Evolutionary conservation across 1,140 invertebrate genomes (phyloP), one percentile per base, ranked within the genome.

Genomic region (Lordiphosa clarofinis): DNA sequence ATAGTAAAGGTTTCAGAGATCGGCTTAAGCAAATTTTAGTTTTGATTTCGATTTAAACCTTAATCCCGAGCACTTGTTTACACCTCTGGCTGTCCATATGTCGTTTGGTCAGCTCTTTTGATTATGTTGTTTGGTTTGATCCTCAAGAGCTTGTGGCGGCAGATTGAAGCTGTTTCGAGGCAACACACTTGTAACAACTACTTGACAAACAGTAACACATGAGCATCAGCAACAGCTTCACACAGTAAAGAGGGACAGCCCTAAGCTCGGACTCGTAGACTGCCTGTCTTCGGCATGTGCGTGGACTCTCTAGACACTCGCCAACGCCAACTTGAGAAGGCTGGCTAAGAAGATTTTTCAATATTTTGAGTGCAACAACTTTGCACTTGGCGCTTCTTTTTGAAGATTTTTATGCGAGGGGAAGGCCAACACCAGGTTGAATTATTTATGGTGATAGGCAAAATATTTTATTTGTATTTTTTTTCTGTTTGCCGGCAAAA

Each of bases 371-470:
- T 84, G 72, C 78, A 72, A 73, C 69, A 56, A 46, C 24, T 79
- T 79, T 73, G 78, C 76, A 84, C 78, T 84, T 82, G 76, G 78
- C 78, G 78, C 78, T 84, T 73, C 78, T 84, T 81, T 82, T 84
- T 84, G 78, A 84, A 84, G 78, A 84, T 84, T 72, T 73, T 75
- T 65, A 56, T 56, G 68, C 37, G 11, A 31, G 36, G 37, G 36
- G 31, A 10, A n/a, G 49, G 12, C 9, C 43, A 42, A 12, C 40
- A 43, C 54, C 48, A 64, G 64, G 73, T 86, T 73, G 78, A 84
- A 84, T 84, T 84, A 84, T 84, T 84, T 84, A 84, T 84, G 78
- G 78, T 84, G 78, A 84, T 84, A 84, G 78, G 78, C 78, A 84
- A 84, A 42, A 46, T 48, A 47, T 60, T 67, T 40, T 67, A 67